Percentiles rank a stretch among this genome's conserved stretches.
Evolutionary conservation across 1,140 invertebrate genomes (phyloP).

Genomic region (Amyelois transitella): DNA sequence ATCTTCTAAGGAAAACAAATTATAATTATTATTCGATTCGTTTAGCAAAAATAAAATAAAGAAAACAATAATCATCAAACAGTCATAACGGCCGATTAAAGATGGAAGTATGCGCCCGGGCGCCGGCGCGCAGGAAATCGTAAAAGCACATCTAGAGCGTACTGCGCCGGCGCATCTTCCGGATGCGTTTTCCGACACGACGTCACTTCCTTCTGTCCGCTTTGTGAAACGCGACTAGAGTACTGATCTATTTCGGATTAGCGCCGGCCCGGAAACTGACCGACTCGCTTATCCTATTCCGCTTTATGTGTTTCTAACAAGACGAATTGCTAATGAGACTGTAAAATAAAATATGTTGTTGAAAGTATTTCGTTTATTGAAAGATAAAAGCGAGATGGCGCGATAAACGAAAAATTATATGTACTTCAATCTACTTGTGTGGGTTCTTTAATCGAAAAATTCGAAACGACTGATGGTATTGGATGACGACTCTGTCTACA

Average conservation of each 20-base stretch:
- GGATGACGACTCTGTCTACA: not conserved
- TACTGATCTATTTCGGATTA: slow-evolving; percentile 43
- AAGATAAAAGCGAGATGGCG: too few relatives aligned
- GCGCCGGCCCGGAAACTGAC: slow-evolving; percentile 1
- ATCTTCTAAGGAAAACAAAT: too few relatives aligned
- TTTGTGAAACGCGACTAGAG: slow-evolving; percentile 26
- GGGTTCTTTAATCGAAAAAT: too few relatives aligned
- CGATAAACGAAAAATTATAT: too few relatives aligned
- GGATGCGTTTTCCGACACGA: slow-evolving; percentile 58
- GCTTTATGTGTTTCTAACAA: not conserved
- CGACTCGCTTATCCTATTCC: not conserved
- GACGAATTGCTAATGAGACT: not conserved
- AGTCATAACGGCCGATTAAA: not conserved
- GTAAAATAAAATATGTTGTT: too few relatives aligned
- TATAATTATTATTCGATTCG: too few relatives aligned
- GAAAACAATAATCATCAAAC: not conserved
- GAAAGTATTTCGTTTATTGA: too few relatives aligned
- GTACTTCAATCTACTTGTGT: too few relatives aligned
- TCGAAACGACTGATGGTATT: too few relatives aligned
- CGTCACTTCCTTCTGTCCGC: slow-evolving; percentile 53
- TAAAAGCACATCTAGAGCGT: slow-evolving; percentile 67
- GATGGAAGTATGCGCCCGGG: slow-evolving; percentile 1
- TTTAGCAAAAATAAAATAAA: too few relatives aligned
- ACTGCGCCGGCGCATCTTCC: slow-evolving; percentile 49
- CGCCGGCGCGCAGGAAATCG: slow-evolving; percentile 57